Evolutionary conservation across 2,888 invertebrate species (phyloP).

Genomic region (Teleogryllus oceanicus): DNA sequence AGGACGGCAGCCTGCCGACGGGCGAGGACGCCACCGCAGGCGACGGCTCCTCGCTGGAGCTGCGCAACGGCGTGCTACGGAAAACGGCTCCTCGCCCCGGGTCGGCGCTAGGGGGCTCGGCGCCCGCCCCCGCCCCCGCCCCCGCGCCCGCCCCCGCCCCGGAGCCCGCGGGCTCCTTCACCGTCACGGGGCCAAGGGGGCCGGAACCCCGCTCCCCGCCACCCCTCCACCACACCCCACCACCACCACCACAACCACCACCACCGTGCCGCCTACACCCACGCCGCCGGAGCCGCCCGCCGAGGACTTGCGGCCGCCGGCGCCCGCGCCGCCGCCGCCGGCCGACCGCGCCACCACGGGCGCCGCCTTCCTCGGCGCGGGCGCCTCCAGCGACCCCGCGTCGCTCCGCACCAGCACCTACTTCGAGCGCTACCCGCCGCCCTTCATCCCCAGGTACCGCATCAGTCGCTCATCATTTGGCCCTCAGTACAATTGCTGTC

Average conservation of each 20-base stretch:
- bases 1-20: neutral
- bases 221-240: neutral
- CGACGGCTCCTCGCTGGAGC: constrained; percentile 25
- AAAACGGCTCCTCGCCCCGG: constrained; percentile 21
- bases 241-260: neutral
- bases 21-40: constrained; percentile 11
- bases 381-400: neutral
- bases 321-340: neutral
- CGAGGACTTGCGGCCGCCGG: neutral
- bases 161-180: constrained; percentile 10
- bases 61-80: constrained; percentile 30
- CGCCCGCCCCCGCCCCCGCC: neutral
- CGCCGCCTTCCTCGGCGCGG: neutral
- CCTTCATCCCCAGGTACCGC: neutral
- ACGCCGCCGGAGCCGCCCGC: neutral
- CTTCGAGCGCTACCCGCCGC: neutral
- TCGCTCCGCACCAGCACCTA: neutral
- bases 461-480: too few relatives aligned
- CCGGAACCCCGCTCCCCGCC: neutral
- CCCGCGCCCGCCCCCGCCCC: neutral
- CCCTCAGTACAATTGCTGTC: too few relatives aligned
- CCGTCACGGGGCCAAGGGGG: too few relatives aligned
- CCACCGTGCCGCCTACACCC: neutral
- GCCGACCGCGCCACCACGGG: neutral
- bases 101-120: neutral